Evolutionary conservation across 2,113 vertebrate species (phyloP), one percentile per base, ranked within the genome.

Genomic region (Phycodurus eques): DNA sequence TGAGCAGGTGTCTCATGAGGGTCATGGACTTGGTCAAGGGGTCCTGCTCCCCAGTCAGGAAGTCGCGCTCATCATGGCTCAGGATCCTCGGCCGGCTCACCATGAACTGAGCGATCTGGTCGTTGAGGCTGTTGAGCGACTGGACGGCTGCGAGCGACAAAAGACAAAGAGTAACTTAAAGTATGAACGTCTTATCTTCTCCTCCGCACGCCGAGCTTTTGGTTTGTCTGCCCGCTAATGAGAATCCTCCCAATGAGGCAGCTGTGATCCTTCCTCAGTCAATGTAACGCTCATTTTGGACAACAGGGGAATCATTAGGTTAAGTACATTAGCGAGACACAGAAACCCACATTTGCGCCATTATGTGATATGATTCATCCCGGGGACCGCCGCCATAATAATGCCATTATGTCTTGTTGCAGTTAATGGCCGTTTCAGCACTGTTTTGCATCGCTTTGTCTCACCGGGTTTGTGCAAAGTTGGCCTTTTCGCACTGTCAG

Each of bases 1-100:
- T 92, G 3, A 98, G 89, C 78, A 98, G 95, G 78, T 95, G 96
- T 75, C 95, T 94, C 96, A 98, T 97, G 83, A 98, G 61, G 5
- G 90, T 88, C 96, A 98, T 97, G 81, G 96, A 94, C 72, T 92
- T 94, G 87, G 88, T 95, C 80, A 98, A 85, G 2, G 95, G 95
- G 69, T 95, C 94, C 0, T 96, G 93, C 7, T 96, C 93, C 6
- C 95, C 94, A 0, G 94, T 88, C 88, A 97, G 22, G 43, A 66
- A 66, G 44, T 31, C 22, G 3, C 11, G n/a, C 43, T 66, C 43
- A 12, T 15, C 12, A 1, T 5, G n/a, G 27, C 44, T 27, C 43
- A 31, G 64, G 64, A 3, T 22, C 64, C 64, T 47, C n/a, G 64
- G 64, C 44, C 44, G 64, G 22, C n/a, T 66, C 44, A 66, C 22